Evolutionary conservation across 1,140 invertebrate genomes (phyloP), one percentile per base, ranked within the genome.

Genomic region (Zaprionus vittiger): DNA sequence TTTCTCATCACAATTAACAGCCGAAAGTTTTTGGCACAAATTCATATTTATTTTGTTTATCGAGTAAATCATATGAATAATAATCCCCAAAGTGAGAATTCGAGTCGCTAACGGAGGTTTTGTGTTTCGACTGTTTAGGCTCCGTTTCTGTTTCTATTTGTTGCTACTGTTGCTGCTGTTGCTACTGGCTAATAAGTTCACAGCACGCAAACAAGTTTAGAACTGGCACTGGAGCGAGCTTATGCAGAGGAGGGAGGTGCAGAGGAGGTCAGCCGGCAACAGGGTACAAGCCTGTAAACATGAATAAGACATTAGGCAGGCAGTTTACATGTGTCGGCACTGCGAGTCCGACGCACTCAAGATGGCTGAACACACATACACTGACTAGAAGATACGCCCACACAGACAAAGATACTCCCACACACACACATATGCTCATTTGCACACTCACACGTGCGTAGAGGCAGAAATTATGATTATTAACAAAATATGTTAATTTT

Each of bases 401-500:
- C 41, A 17, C 41, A 47, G 1, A 47, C 0, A 2, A 2, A 41
- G 49, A 22, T n/a, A 63, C 17, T 9, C 15, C n/a, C 24, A 44
- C 34, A 47, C 15, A 66, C 12, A 12, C 28, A 70, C 26, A 63
- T 2, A 7, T 44, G 17, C 26, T 31, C 47, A 47, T 61, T 22
- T 52, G 34, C 24, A 17, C 49, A 66, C 34, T 37, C 26, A 41
- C 49, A 66, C 59, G 26, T 54, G 28, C 17, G 54, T 49, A 22
- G 11, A 59, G 38, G 41, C 44, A 72, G 47, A 89, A 89, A 79
- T 89, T 90, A 89, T 89, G 83, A 90, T 89, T 90, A 90, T 90
- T 90, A 90, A 68, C 67, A 71, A 90, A 90, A 90, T 90, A 90
- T 90, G 85, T 90, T 90, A 90, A 90, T 90, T 90, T 90, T 80